Conservation (phyloP, 2,888 invertebrate genomes). For the Diarsia rubi region DNA sequence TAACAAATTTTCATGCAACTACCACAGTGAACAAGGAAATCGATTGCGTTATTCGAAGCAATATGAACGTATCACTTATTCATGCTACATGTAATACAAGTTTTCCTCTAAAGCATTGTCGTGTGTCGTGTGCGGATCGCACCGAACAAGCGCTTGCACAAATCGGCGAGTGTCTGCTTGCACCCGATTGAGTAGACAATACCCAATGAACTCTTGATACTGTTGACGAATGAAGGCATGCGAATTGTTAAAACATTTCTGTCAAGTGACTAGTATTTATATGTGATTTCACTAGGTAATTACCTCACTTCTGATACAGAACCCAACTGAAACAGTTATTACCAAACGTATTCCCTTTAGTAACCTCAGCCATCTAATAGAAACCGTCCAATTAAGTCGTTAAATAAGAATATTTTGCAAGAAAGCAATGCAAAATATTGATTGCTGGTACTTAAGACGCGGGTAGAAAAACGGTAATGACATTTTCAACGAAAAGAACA, state of each 20-base stretch:
- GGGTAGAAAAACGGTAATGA: not conserved
- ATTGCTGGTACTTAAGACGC: not conserved
- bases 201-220: conserved; percentile 64
- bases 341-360: conserved; percentile 11
- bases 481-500: conserved; percentile 8
- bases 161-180: conserved; percentile 56
- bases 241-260: conserved; percentile 61
- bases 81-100: conserved; percentile 22
- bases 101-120: conserved; percentile 54
- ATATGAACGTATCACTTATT: conserved; percentile 27
- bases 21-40: conserved; percentile 44
- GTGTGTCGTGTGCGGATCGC: conserved; percentile 14
- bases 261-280: conserved; percentile 26
- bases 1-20: too few species aligned
- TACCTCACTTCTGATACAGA: conserved; percentile 14
- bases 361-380: not conserved
- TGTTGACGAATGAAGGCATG: conserved; percentile 63
- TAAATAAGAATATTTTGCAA: conserved; percentile 11
- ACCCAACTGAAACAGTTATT: conserved; percentile 2
- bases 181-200: conserved; percentile 64
- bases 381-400: conserved; percentile 7
- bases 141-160: conserved; percentile 33
- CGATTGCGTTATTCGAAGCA: conserved; percentile 10
- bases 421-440: conserved; percentile 11
- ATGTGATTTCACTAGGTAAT: conserved; percentile 27